Evolutionary conservation across 2,113 vertebrate genomes (phyloP).

Genomic region (Lichenostomus cassidix): DNA sequence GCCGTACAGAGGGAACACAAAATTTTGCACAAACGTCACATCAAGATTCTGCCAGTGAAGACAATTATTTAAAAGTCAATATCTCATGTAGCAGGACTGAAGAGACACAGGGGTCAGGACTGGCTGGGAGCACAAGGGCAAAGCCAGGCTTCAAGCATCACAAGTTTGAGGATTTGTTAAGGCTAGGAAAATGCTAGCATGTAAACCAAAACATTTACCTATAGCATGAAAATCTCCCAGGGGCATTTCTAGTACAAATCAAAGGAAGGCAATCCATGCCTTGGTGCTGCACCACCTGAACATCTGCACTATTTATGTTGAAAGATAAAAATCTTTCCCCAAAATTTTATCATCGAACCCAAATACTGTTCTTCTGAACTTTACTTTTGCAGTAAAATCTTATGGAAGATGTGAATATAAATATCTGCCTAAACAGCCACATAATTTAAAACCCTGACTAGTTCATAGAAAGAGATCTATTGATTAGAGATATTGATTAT

Average conservation of each 20-base stretch:
- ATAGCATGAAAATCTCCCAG: accelerated
- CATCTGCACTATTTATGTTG: accelerated
- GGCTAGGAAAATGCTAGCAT: neutral
- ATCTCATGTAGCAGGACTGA: neutral
- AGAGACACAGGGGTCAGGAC: accelerated
- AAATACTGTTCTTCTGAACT: neutral
- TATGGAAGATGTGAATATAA: neutral
- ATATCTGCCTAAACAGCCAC: neutral
- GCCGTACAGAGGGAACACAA: neutral
- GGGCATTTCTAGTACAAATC: neutral
- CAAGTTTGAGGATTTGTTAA: neutral
- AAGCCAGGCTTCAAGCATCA: neutral
- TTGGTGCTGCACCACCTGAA: neutral
- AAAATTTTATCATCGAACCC: neutral
- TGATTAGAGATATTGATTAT: neutral
- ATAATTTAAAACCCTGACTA: neutral
- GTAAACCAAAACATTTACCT: neutral
- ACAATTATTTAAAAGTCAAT: neutral
- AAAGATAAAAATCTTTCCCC: neutral
- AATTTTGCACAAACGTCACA: neutral
- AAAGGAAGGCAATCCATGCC: neutral
- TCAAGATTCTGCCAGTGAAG: neutral
- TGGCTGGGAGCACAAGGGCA: neutral
- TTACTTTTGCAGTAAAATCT: neutral
- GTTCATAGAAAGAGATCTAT: neutral